Evolutionary conservation across 2,797 vertebrate species (phyloP).

Genomic region (Brachymystax lenok): DNA sequence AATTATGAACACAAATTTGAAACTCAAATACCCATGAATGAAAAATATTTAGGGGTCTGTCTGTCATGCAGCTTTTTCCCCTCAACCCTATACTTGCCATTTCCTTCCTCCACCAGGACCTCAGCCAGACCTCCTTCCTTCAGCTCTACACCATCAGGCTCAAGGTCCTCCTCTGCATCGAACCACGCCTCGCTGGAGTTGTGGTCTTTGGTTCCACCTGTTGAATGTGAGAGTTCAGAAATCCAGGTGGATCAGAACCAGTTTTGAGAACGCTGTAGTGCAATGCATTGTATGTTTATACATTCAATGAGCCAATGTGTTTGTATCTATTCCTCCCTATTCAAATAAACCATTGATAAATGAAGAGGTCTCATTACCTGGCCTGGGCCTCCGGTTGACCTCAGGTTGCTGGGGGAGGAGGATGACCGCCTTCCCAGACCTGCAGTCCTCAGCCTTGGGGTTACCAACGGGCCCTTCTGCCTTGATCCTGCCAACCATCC

Average conservation of each 20-base stretch:
- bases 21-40: not conserved
- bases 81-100: conserved; percentile 11
- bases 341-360: too few relatives aligned
- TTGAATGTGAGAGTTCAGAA: not conserved
- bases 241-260: not conserved
- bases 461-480: not conserved
- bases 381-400: not conserved
- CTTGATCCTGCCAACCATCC: too few relatives aligned
- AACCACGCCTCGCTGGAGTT: conserved; percentile 64
- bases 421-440: not conserved
- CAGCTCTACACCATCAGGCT: conserved; percentile 9
- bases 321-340: too few relatives aligned
- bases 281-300: too few relatives aligned
- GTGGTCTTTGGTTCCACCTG: conserved; percentile 27
- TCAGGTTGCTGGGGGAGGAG: not conserved
- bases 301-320: too few relatives aligned
- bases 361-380: not conserved
- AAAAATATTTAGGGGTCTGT: not conserved
- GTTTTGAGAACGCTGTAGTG: too few relatives aligned
- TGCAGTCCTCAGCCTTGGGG: not conserved
- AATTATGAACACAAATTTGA: not conserved
- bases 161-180: conserved; percentile 71
- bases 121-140: not conserved
- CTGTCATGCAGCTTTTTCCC: not conserved
- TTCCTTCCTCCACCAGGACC: not conserved